Conservation (phyloP, 1,140 invertebrate genomes). For the Procambarus clarkii region DNA sequence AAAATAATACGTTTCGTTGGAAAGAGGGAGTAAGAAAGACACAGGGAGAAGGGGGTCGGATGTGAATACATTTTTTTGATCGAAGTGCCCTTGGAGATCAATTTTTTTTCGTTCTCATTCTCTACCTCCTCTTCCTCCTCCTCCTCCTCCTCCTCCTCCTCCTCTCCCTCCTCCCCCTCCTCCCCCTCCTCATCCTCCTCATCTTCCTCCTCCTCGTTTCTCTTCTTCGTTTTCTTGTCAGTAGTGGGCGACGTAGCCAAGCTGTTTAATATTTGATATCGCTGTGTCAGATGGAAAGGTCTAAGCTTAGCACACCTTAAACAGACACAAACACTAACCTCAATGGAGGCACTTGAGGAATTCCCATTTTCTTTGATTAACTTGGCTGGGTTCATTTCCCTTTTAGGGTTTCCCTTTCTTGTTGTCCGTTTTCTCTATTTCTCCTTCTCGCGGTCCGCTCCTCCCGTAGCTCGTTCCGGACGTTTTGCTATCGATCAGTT, state of each 20-base stretch:
- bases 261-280: no score
- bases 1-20: not conserved
- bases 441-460: constrained; percentile 17
- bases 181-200: not conserved
- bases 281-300: no score
- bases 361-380: not conserved
- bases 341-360: not conserved
- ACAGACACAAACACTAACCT: no score
- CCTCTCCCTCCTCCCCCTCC: no score
- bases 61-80: no score
- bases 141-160: no score
- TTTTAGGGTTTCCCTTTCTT: constrained; percentile 11
- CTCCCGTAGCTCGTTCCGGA: constrained; percentile 10
- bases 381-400: not conserved
- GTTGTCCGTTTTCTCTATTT: constrained; percentile 41
- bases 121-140: no score
- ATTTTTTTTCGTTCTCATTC: no score
- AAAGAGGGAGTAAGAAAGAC: not conserved
- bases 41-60: not conserved
- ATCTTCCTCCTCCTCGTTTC: not conserved
- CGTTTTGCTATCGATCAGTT: constrained; percentile 33
- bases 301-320: no score
- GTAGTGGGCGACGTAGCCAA: no score
- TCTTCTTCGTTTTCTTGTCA: not conserved
- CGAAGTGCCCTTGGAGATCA: no score